These are phyloP conservation scores for Geotrupes spiniger DNA, from an alignment of 2,888 invertebrate species.

Conservation along the genomic window DNA sequence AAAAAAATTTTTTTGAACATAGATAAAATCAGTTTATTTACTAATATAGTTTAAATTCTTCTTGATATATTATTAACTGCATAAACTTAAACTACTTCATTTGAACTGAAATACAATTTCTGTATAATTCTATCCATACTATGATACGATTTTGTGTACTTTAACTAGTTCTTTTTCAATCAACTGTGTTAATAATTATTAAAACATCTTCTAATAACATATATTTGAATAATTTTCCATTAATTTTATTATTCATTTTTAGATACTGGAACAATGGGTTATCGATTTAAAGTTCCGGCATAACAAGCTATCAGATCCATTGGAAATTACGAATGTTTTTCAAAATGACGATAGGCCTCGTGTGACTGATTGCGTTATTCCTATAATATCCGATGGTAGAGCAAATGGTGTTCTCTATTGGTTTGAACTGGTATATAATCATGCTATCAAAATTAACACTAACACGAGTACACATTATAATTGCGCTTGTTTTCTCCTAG, in stretches of 20 bases:
- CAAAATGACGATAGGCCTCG: slow-evolving; percentile 4
- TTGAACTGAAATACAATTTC: too few relatives aligned
- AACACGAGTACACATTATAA: slow-evolving; percentile 50
- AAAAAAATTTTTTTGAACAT: too few relatives aligned
- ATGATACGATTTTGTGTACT: too few relatives aligned
- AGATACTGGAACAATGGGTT: slow-evolving; percentile 55
- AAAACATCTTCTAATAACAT: too few relatives aligned
- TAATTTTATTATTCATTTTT: slow-evolving; percentile 19
- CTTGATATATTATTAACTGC: too few relatives aligned
- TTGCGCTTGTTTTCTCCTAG: slow-evolving; percentile 52
- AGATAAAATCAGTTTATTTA: too few relatives aligned
- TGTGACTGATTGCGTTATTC: slow-evolving; percentile 30
- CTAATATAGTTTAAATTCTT: too few relatives aligned
- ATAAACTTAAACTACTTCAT: too few relatives aligned
- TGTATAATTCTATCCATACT: too few relatives aligned
- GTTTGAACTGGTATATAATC: slow-evolving; percentile 46
- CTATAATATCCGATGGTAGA: slow-evolving; percentile 46
- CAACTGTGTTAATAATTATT: too few relatives aligned
- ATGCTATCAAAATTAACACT: slow-evolving; percentile 50
- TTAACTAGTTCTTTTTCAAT: too few relatives aligned
- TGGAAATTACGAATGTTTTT: slow-evolving; percentile 26
- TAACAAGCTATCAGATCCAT: slow-evolving; percentile 46
- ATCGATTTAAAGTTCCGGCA: slow-evolving; percentile 52
- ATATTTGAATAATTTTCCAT: too few relatives aligned
- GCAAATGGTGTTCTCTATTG: slow-evolving; percentile 57